A percentile compares a stretch with the other conserved stretches of the same genome.
Conservation (phyloP, 2,113 vertebrate genomes). For the Catharus fuscescens region DNA sequence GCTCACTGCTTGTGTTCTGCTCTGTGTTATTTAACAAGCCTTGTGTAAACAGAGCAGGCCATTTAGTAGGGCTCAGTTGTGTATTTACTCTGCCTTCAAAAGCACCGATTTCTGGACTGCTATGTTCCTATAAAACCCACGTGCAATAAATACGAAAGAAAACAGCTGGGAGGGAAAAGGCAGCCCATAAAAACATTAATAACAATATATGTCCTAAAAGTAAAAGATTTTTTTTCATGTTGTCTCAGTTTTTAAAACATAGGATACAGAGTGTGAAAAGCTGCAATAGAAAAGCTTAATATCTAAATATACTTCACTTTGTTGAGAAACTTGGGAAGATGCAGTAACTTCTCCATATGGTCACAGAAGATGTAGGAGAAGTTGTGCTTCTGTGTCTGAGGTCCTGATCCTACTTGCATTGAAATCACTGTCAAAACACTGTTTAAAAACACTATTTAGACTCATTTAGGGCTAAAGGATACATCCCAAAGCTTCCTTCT, state of each 20-base stretch:
- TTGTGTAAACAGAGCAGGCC: not conserved
- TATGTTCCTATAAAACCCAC: not conserved
- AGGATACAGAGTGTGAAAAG: not conserved
- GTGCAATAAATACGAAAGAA: slow-evolving; percentile 41
- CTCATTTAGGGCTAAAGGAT: not conserved
- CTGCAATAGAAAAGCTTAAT: not conserved
- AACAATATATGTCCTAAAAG: not conserved
- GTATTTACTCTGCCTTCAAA: slow-evolving; percentile 21
- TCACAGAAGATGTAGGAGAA: not conserved
- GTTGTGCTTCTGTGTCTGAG: not conserved
- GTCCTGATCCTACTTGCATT: not conserved
- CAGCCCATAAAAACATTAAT: not conserved
- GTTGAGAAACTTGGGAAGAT: not conserved
- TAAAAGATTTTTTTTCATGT: not conserved
- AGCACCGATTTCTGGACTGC: not conserved
- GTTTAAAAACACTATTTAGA: not conserved
- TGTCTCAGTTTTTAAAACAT: not conserved
- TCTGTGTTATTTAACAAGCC: slow-evolving; percentile 3
- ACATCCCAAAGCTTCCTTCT: not conserved
- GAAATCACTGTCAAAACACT: not conserved
- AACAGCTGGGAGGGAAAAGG: slow-evolving; percentile 17
- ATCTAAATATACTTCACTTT: not conserved
- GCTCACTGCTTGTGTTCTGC: not conserved
- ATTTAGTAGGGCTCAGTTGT: not conserved
- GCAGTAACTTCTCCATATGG: not conserved